Conservation (phyloP, 2,113 vertebrate genomes). For the Phyllopteryx taeniolatus region DNA sequence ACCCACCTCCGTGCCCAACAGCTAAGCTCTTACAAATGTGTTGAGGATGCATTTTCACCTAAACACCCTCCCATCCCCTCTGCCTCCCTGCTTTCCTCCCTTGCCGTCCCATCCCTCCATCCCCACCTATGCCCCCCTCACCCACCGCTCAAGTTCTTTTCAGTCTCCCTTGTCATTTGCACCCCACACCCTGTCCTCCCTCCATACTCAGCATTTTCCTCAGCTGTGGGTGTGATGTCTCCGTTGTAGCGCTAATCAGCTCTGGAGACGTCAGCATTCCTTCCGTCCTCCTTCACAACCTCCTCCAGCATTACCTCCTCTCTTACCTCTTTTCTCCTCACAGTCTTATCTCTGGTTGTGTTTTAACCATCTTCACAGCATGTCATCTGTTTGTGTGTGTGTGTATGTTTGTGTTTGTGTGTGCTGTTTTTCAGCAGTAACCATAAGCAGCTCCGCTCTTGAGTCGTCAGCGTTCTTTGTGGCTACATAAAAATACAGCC, state of each 20-base stretch:
- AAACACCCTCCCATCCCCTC: conserved; percentile 48
- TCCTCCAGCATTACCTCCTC: conserved; percentile 25
- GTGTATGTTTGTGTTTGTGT: conserved; percentile 22
- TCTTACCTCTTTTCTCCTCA: conserved; percentile 11
- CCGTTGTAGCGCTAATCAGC: conserved; percentile 71
- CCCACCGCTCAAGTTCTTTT: conserved; percentile 46
- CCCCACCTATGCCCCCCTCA: conserved; percentile 20
- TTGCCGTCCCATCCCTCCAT: conserved; percentile 29
- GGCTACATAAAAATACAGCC: conserved; percentile 69
- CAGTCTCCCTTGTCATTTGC: conserved; percentile 68
- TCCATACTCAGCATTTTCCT: conserved; percentile 71
- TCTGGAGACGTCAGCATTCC: conserved; percentile 72
- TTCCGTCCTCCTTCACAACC: conserved; percentile 42
- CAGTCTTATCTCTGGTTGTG: conserved; percentile 16
- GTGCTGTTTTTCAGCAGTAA: conserved; percentile 56
- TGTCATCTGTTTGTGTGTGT: conserved; percentile 33
- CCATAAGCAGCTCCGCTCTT: conserved; percentile 65
- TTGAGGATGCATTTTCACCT: conserved; percentile 83
- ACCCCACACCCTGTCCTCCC: conserved; percentile 36
- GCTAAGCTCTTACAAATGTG: conserved; percentile 81
- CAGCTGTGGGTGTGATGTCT: conserved; percentile 73
- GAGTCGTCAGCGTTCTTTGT: conserved; percentile 68
- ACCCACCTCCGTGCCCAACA: conserved; percentile 43
- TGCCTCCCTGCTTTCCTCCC: conserved; percentile 14
- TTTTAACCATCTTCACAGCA: conserved; percentile 27